Conservation (phyloP, 1,140 invertebrate species). For the Chrysopa pallens region DNA sequence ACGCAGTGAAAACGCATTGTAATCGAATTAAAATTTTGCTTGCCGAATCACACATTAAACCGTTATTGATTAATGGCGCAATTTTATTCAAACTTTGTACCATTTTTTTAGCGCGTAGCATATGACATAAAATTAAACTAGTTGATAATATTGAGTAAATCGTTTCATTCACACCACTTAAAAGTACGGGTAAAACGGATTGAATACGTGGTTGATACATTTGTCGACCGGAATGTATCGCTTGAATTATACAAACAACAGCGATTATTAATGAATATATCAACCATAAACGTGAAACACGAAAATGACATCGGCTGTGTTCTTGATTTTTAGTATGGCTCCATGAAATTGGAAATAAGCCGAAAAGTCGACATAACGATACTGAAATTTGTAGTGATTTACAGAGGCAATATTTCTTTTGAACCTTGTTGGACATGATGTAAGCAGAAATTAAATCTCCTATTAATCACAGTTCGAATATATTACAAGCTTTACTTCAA, state of each 20-base stretch:
- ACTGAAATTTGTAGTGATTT: slow-evolving; percentile 8
- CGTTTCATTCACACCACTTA: neutral
- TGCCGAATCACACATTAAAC: neutral
- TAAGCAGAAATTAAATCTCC: too few species aligned
- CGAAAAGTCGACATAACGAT: slow-evolving; percentile 8
- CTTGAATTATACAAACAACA: too few species aligned
- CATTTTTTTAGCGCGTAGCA: neutral
- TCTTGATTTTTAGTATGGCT: neutral
- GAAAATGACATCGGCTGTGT: slow-evolving; percentile 4
- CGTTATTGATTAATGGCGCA: neutral
- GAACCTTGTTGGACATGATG: neutral
- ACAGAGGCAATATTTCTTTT: slow-evolving; percentile 11
- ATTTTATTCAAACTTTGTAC: neutral
- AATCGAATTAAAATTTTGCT: neutral
- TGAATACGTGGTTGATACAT: too few species aligned
- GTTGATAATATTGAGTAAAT: neutral
- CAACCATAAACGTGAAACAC: slow-evolving; percentile 2
- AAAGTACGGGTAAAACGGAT: neutral
- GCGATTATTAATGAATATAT: too few species aligned
- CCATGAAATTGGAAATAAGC: slow-evolving; percentile 11
- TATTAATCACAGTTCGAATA: too few species aligned
- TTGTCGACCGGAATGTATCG: too few species aligned
- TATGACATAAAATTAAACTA: neutral
- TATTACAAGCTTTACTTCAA: neutral
- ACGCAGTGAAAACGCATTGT: neutral